These are phyloP conservation scores for Cochlearius cochlearius DNA, from an alignment of 2,113 vertebrate species.

Conservation along the genomic window DNA sequence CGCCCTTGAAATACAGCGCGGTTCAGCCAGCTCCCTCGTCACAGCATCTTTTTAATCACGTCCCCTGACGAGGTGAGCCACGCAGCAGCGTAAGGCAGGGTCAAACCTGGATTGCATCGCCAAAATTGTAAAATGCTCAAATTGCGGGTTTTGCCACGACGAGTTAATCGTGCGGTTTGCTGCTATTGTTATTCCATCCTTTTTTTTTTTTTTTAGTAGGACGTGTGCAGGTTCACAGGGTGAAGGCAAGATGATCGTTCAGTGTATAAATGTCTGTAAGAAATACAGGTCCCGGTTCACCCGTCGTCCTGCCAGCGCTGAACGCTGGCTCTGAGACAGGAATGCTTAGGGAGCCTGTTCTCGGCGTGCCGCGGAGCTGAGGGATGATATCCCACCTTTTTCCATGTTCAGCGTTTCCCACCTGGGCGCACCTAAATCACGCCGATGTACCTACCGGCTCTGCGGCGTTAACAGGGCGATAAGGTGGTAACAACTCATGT, in stretches of 20 bases:
- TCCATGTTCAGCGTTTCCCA: background rate
- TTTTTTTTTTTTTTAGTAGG: background rate
- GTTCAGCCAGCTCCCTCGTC: background rate
- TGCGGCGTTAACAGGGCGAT: background rate
- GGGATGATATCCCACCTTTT: background rate
- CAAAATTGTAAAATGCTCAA: background rate
- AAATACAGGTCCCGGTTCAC: background rate
- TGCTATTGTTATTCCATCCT: background rate
- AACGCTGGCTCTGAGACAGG: background rate
- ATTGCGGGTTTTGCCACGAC: background rate
- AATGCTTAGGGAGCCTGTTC: background rate
- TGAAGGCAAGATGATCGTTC: background rate
- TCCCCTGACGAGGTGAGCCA: background rate
- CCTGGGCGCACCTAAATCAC: background rate
- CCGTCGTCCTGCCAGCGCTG: background rate
- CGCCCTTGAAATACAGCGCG: background rate
- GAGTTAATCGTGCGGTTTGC: background rate
- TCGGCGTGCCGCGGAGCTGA: fast-evolving
- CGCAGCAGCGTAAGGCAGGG: fast-evolving
- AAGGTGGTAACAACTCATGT: background rate
- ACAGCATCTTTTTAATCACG: background rate
- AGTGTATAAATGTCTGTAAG: background rate
- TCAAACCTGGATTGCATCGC: background rate
- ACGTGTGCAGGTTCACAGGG: background rate
- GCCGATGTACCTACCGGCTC: background rate